These are phyloP conservation scores for Amblyjoppa proteus DNA, from an alignment of 2,888 invertebrate genomes.

Conservation along the genomic window DNA sequence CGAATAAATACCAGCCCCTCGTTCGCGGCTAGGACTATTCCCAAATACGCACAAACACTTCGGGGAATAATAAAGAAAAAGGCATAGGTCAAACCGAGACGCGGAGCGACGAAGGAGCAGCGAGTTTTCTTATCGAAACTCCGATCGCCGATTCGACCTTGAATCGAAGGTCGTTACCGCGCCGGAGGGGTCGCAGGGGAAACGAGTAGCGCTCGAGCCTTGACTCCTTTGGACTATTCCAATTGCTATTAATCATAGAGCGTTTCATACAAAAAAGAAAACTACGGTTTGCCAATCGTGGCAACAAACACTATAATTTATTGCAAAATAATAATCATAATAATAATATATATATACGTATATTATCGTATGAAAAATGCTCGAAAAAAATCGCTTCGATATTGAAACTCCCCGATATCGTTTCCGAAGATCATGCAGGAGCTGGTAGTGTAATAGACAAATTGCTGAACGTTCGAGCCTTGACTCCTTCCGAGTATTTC, in stretches of 20 bases:
- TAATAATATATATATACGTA: no score
- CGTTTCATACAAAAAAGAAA: conserved; percentile 12
- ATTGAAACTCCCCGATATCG: no score
- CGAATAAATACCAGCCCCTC: conserved; percentile 60
- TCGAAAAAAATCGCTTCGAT: no score
- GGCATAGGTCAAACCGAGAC: conserved; percentile 53
- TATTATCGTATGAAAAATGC: no score
- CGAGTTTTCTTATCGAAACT: conserved; percentile 32
- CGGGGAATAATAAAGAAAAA: conserved; percentile 50
- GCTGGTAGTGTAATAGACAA: no score
- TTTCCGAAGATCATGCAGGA: no score
- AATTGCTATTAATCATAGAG: conserved; percentile 18
- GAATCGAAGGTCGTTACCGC: conserved; percentile 16
- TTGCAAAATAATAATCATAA: no score
- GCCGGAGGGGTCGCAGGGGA: neutral
- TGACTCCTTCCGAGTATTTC: conserved; percentile 7
- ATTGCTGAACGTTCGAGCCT: conserved; percentile 4
- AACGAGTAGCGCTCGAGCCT: neutral
- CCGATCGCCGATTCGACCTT: conserved; percentile 24
- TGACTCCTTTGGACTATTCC: conserved; percentile 4
- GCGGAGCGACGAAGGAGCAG: conserved; percentile 19
- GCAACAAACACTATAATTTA: no score
- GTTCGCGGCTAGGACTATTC: conserved; percentile 12
- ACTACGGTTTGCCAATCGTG: conserved; percentile 4
- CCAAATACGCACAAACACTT: conserved; percentile 48